phyloP scores from a whole-genome alignment of 2,113 vertebrate genomes.

The Bambusicola thoracicus region DNA sequence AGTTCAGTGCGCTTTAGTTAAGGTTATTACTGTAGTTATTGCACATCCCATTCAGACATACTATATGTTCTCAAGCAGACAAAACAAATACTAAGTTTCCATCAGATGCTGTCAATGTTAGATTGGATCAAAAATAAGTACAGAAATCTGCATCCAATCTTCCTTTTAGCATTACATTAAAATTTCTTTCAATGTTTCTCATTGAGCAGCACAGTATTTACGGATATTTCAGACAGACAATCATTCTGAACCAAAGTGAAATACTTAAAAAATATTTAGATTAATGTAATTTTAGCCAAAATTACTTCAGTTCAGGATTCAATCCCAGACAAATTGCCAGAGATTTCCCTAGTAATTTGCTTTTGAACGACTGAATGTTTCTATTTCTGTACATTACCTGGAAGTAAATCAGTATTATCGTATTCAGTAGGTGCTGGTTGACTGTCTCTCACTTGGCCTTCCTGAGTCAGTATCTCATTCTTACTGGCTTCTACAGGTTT shows the following conservation, averaged over 20 bases:
- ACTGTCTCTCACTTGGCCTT: conserved; percentile 85
- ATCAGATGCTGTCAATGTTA: conserved; percentile 72
- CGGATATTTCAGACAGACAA: conserved; percentile 61
- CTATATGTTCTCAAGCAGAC: conserved; percentile 71
- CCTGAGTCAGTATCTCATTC: conserved; percentile 87
- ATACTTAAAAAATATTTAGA: conserved; percentile 66
- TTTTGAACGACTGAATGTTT: conserved; percentile 73
- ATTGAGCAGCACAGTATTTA: conserved; percentile 60
- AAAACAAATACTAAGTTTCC: conserved; percentile 69
- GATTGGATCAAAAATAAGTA: conserved; percentile 70
- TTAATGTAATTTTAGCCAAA: conserved; percentile 58
- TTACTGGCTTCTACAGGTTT: conserved; percentile 81
- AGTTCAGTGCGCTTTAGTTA: conserved; percentile 73
- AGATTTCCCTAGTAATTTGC: conserved; percentile 61
- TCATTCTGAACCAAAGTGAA: conserved; percentile 58
- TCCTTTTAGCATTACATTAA: conserved; percentile 62
- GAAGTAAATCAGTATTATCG: conserved; percentile 87
- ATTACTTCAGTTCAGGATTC: conserved; percentile 72
- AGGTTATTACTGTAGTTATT: conserved; percentile 79
- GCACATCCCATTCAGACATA: conserved; percentile 81
- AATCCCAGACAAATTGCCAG: conserved; percentile 65
- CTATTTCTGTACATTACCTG: conserved; percentile 98
- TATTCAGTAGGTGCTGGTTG: conserved; percentile 80
- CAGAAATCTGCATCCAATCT: conserved; percentile 69
- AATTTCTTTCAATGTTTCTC: conserved; percentile 61